Conservation (phyloP, 2,888 invertebrate genomes). For the Vannuccia rotundouncinata region DNA sequence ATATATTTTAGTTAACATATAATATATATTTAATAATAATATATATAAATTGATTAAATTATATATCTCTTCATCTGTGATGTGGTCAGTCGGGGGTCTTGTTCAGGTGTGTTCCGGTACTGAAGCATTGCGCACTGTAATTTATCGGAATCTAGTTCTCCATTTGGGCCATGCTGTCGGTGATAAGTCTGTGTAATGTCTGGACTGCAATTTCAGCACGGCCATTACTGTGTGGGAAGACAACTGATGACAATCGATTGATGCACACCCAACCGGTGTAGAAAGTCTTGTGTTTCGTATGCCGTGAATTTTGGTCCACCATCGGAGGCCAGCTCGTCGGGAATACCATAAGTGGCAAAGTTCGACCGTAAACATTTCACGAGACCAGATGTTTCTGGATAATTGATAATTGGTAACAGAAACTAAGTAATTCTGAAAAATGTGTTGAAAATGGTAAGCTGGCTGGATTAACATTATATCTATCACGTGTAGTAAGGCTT, state of each 20-base stretch:
- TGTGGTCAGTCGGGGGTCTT: too few relatives aligned
- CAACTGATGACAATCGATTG: constrained; percentile 44
- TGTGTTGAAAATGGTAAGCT: constrained; percentile 35
- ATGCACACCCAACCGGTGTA: constrained; percentile 46
- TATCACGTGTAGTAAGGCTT: too few relatives aligned
- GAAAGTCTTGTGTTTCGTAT: too few relatives aligned
- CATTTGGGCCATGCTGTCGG: constrained; percentile 42
- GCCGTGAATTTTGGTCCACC: too few relatives aligned
- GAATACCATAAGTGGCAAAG: constrained; percentile 31
- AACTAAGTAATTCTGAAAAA: constrained; percentile 31
- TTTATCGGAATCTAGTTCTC: constrained; percentile 25
- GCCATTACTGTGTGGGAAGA: constrained; percentile 45
- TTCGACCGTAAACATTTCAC: neutral
- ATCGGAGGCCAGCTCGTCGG: constrained; percentile 28
- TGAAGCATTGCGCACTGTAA: too few relatives aligned
- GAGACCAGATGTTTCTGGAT: constrained; percentile 22
- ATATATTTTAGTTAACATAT: too few relatives aligned
- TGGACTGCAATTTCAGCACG: constrained; percentile 44
- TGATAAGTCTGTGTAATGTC: constrained; percentile 44
- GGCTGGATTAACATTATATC: neutral
- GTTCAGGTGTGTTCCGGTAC: constrained; percentile 1
- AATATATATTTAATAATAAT: too few relatives aligned
- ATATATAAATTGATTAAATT: too few relatives aligned
- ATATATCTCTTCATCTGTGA: too few relatives aligned
- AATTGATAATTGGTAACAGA: constrained; percentile 26